These are phyloP conservation scores for Hycleus cichorii DNA, from an alignment of 1,140 invertebrate genomes.

Conservation along the genomic window DNA sequence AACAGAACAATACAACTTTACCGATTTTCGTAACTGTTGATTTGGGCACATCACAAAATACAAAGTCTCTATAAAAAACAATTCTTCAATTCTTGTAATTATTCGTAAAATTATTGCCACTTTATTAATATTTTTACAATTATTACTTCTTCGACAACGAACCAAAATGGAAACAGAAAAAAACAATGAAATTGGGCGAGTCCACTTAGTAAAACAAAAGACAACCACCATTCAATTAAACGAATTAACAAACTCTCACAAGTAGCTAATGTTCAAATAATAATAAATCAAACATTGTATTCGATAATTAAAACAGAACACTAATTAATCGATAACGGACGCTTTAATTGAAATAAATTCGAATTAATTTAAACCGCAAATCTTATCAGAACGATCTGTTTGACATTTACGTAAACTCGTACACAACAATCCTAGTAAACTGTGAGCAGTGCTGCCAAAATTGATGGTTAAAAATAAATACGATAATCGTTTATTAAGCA, in stretches of 20 bases:
- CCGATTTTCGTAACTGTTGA: slow-evolving; percentile 34
- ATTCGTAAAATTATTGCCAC: no score
- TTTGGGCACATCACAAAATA: slow-evolving; percentile 41
- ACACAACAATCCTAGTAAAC: slow-evolving; percentile 3
- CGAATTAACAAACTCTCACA: not conserved
- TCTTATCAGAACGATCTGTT: not conserved
- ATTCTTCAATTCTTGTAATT: slow-evolving; percentile 6
- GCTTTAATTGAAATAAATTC: no score
- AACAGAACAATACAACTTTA: slow-evolving; percentile 28
- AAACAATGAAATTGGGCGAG: slow-evolving; percentile 25
- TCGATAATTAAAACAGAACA: no score
- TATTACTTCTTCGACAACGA: slow-evolving; percentile 8
- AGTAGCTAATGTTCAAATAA: slow-evolving; percentile 35
- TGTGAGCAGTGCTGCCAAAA: not conserved
- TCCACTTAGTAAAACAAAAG: slow-evolving; percentile 22
- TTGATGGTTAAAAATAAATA: not conserved
- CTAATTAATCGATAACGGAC: no score
- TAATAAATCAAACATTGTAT: slow-evolving; percentile 21
- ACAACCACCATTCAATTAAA: slow-evolving; percentile 9
- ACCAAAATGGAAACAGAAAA: not conserved
- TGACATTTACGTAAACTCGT: slow-evolving; percentile 5
- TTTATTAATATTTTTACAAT: slow-evolving; percentile 12
- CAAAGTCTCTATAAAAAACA: slow-evolving; percentile 15
- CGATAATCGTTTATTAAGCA: not conserved
- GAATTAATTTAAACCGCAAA: no score